A percentile compares a stretch with the other conserved stretches of the same genome.
Evolutionary conservation across 2,113 vertebrate species (phyloP).

Genomic region (Clarias macrocephalus): DNA sequence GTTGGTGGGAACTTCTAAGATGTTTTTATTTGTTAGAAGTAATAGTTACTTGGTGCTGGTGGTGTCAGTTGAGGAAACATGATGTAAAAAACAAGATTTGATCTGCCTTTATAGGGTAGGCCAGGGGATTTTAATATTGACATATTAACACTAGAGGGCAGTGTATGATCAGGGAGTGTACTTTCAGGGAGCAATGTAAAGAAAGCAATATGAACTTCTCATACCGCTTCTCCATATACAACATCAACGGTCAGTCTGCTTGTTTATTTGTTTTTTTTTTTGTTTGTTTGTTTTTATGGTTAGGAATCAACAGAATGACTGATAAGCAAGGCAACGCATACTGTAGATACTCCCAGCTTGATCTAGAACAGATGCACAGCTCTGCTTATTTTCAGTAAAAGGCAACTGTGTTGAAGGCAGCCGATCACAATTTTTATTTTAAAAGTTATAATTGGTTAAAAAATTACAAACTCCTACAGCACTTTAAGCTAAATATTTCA

Average conservation of each 20-base stretch:
- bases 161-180: not conserved
- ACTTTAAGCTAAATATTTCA: not conserved
- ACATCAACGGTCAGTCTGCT: conserved; percentile 86
- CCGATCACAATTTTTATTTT: not conserved
- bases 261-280: not conserved
- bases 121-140: not conserved
- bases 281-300: not conserved
- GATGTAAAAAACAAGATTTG: not conserved
- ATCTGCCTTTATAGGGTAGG: not conserved
- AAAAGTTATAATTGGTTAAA: not conserved
- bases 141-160: conserved; percentile 47
- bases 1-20: conserved; percentile 16
- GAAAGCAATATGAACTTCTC: conserved; percentile 83
- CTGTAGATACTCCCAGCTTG: not conserved
- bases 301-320: not conserved
- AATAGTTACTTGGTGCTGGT: conserved; percentile 13
- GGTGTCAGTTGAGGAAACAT: conserved; percentile 18
- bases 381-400: not conserved
- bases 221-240: conserved; percentile 98
- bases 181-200: not conserved
- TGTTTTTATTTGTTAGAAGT: conserved; percentile 5
- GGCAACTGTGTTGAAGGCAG: not conserved
- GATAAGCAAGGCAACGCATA: not conserved
- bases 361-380: not conserved
- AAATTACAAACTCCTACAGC: not conserved